Evolutionary conservation across 1,140 invertebrate genomes (phyloP).

Genomic region (Tigriopus japonicus): DNA sequence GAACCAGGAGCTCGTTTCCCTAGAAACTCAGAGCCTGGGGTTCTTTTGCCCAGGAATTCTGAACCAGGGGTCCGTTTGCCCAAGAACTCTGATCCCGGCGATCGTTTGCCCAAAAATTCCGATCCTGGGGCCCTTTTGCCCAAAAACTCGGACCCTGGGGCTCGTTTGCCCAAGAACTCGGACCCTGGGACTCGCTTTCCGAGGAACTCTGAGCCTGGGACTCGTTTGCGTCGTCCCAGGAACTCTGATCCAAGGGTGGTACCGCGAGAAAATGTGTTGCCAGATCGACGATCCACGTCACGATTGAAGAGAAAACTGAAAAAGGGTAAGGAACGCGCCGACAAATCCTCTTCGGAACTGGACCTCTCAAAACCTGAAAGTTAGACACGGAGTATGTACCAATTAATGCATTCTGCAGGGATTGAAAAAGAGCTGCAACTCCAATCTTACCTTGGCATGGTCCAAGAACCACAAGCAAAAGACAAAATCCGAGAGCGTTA

Average conservation of each 20-base stretch:
- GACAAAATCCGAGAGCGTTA: too few relatives aligned
- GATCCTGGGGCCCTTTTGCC: conserved; percentile 18
- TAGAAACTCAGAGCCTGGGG: conserved; percentile 18
- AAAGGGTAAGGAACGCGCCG: too few relatives aligned
- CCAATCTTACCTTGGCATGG: too few relatives aligned
- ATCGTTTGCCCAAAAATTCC: conserved; percentile 19
- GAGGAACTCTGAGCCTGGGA: conserved; percentile 16
- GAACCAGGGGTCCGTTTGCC: conserved; percentile 16
- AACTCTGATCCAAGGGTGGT: conserved; percentile 3
- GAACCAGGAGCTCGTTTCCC: conserved; percentile 17
- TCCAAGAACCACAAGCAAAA: too few relatives aligned
- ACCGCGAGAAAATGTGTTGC: too few relatives aligned
- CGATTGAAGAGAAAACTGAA: too few relatives aligned
- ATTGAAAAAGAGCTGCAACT: too few relatives aligned
- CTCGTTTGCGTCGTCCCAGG: not conserved
- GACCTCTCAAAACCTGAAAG: too few relatives aligned
- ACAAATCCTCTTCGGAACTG: too few relatives aligned
- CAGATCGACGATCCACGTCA: too few relatives aligned
- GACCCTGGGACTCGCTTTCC: conserved; percentile 18
- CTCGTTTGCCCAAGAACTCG: conserved; percentile 19
- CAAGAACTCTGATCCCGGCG: conserved; percentile 19
- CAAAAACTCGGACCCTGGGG: conserved; percentile 17
- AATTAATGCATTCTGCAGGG: too few relatives aligned
- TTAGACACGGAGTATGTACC: too few relatives aligned
- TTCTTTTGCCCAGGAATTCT: conserved; percentile 15